These are phyloP conservation scores for Drosophila parvula DNA, from an alignment of 1,140 invertebrate genomes.

Conservation along the genomic window DNA sequence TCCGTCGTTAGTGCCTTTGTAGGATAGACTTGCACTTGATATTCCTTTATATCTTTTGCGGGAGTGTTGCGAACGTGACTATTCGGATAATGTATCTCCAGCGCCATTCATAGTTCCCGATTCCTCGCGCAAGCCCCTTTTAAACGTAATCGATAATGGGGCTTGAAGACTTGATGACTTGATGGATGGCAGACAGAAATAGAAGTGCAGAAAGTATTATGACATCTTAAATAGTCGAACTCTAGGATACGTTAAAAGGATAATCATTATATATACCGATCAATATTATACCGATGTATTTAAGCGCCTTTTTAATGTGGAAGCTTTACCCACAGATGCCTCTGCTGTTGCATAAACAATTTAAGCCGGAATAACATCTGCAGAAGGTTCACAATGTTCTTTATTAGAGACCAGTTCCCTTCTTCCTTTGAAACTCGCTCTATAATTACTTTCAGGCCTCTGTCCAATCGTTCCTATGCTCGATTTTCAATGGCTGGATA, in stretches of 20 bases:
- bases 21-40: constrained; percentile 64
- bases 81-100: constrained; percentile 58
- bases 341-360: background rate
- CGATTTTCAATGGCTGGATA: constrained; percentile 25
- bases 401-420: background rate
- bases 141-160: constrained; percentile 42
- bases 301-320: background rate
- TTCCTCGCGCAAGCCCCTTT: constrained; percentile 7
- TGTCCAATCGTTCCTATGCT: background rate
- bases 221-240: background rate
- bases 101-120: constrained; percentile 46
- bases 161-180: constrained; percentile 10
- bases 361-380: background rate
- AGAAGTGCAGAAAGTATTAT: constrained; percentile 10
- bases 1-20: constrained; percentile 44
- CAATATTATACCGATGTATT: too few species aligned
- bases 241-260: too few species aligned
- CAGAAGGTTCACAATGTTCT: background rate
- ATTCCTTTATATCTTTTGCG: constrained; percentile 43
- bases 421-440: background rate
- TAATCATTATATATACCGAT: too few species aligned
- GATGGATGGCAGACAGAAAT: constrained; percentile 1
- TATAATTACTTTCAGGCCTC: background rate
- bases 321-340: too few species aligned
- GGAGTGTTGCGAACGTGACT: constrained; percentile 61